Base-by-base conservation (phyloP, 92 coral and sea anemone genomes). In the Umimayanthus kanabou region DNA sequence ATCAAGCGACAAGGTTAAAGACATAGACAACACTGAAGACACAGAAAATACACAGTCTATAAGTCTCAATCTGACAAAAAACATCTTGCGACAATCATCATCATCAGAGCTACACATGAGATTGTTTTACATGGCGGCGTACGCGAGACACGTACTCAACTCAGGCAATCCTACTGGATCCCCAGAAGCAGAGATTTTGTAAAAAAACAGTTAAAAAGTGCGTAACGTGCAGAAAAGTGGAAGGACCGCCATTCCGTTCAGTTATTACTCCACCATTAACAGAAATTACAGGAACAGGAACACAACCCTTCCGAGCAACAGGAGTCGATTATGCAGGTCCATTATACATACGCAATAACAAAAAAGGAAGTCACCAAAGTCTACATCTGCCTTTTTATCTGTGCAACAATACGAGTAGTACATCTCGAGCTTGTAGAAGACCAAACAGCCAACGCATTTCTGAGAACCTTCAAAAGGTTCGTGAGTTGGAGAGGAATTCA, bases 281-380 rank as follows among this genome's bases (percentile, higher is more conserved):
- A 79, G 43, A 25, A 76, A 88, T 84, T n/a, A 69, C 37, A 69
- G 74, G 25, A 2, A 69, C 74, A 69, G 74, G 33, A 26, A 88
- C 94, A 6, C 92, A 86, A 5, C 33, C 86, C 73, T 92, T 89
- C 66, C 80, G 76, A 43, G 66, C 71, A 69, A 92, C 90, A 6
- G 90, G 94, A 9, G 39, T 86, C 33, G 90, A 89, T 80, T 91
- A 85, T 53, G 90, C 94, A 5, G 94, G 90, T 23, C 90, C 94
- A 33, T 26, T 81, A 23, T 88, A 85, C 39, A 80, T 89, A 22
- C 85, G 87, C 71, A 75, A 84, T 82, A 39, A 66, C n/a, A 76
- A 47, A 26, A 78, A 61, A 33, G 5, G 23, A 84, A 78, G 74
- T 89, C 4, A 22, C 57, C 65, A 91, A 91, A 42, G 70, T 73